These are phyloP conservation scores for Meteorus colon DNA, from an alignment of 2,888 invertebrate species.

Conservation along the genomic window DNA sequence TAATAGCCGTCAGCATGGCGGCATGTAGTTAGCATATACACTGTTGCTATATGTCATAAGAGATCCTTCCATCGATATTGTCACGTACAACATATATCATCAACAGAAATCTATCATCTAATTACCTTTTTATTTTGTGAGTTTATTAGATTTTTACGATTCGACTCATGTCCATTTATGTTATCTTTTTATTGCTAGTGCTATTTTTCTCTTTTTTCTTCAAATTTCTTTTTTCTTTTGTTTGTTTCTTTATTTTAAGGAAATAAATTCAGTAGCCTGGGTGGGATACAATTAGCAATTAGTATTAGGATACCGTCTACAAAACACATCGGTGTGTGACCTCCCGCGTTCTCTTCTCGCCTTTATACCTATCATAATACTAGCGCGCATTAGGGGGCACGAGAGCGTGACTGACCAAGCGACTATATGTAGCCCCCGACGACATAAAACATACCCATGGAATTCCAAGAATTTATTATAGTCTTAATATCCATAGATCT, in stretches of 20 bases:
- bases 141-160: neutral
- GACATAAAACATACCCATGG: constrained; percentile 30
- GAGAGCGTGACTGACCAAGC: constrained; percentile 43
- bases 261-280: constrained; percentile 19
- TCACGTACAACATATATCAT: constrained; percentile 46
- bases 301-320: constrained; percentile 13
- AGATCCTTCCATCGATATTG: constrained; percentile 50
- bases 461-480: constrained; percentile 49
- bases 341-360: constrained; percentile 34
- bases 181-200: neutral
- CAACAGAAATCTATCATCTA: neutral
- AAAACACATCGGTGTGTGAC: constrained; percentile 22
- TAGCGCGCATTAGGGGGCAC: constrained; percentile 43
- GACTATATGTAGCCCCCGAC: constrained; percentile 11
- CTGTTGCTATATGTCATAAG: constrained; percentile 45
- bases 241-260: neutral
- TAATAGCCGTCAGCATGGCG: constrained; percentile 66
- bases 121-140: constrained; percentile 1
- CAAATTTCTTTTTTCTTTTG: neutral
- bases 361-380: neutral
- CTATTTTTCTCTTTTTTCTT: no score
- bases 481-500: constrained; percentile 36
- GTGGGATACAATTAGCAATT: constrained; percentile 15
- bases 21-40: constrained; percentile 46
- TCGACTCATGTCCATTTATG: neutral